Evolutionary conservation across 2,797 vertebrate species (phyloP), one percentile per base, ranked within the genome.

Genomic region (Champsocephalus esox): DNA sequence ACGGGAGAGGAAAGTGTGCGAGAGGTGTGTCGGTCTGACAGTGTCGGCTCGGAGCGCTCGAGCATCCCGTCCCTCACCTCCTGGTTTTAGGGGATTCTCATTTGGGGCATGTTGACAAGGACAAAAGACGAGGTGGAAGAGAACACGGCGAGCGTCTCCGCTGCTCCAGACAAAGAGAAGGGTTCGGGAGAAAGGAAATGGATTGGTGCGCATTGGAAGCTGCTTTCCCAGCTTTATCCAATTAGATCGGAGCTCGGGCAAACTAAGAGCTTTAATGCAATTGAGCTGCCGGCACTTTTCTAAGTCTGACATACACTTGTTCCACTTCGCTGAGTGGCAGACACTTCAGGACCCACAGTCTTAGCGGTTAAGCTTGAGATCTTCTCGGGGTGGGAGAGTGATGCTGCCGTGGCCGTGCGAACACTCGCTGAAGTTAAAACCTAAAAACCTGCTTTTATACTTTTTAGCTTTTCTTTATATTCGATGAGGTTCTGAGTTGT

Each of bases 211-310:
- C 83, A 83, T 78, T 88, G 88, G 89, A 92, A 93, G 89, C 92
- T 89, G 91, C 90, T 94, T 93, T 93, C 92, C 81, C 86, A 88
- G 90, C 91, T 94, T 93, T 92, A 93, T 93, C 93, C 93, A 94
- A 94, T 94, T 95, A 95, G 91, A 92, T 91, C 92, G 92, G 83
- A 92, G 92, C 89, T 85, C 88, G 84, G 87, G 91, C 91, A 93
- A 93, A 93, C 92, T 90, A 93, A 93, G 91, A 91, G 92, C 92
- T 92, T 93, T 93, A 93, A 94, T 94, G 92, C 92, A 94, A 94
- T 94, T 94, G 93, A 94, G 93, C 92, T 91, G 86, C 83, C 84
- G 57, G 89, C 92, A 92, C 91, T 93, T 94, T 92, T 90, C 90
- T 88, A 88, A 93, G 92, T 92, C 92, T 92, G 92, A 93, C 93